Conservation (phyloP, 1,140 invertebrate species). For the Drosophila paulistorum region DNA sequence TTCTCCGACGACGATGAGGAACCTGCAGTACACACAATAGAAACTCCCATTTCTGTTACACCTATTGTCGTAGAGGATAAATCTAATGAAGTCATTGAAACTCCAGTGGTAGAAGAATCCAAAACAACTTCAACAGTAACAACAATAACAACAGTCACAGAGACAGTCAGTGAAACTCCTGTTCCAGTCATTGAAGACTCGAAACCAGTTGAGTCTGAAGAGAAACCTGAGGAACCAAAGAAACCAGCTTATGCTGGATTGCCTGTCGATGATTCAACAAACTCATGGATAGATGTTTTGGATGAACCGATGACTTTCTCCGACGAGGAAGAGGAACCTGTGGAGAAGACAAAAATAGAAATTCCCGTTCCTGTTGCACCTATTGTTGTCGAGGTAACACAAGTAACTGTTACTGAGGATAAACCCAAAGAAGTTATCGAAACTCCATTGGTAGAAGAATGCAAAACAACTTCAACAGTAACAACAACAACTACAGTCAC, state of each 20-base stretch:
- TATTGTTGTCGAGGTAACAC: neutral
- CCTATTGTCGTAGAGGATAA: neutral
- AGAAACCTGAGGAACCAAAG: conserved; percentile 29
- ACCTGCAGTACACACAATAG: neutral
- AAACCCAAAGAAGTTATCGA: neutral
- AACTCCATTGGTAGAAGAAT: neutral
- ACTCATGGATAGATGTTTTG: conserved; percentile 84
- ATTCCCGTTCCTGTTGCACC: neutral
- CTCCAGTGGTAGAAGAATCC: neutral
- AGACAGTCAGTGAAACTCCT: neutral
- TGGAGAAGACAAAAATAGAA: neutral
- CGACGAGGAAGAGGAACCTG: conserved; percentile 58
- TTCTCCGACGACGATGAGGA: conserved; percentile 83
- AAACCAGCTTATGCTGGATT: conserved; percentile 79
- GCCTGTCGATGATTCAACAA: conserved; percentile 83
- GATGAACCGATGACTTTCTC: conserved; percentile 84
- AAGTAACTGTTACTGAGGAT: too few relatives aligned
- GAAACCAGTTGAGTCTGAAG: conserved; percentile 7
- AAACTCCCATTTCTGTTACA: neutral
- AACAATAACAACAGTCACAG: neutral
- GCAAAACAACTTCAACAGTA: neutral
- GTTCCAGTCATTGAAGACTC: neutral
- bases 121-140: neutral
- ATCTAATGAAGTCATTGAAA: too few relatives aligned
- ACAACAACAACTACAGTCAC: conserved; percentile 12